A percentile compares a stretch with the other conserved stretches of the same genome.
phyloP scores from a whole-genome alignment of 2,797 vertebrate genomes.

The Crotalus adamanteus region DNA sequence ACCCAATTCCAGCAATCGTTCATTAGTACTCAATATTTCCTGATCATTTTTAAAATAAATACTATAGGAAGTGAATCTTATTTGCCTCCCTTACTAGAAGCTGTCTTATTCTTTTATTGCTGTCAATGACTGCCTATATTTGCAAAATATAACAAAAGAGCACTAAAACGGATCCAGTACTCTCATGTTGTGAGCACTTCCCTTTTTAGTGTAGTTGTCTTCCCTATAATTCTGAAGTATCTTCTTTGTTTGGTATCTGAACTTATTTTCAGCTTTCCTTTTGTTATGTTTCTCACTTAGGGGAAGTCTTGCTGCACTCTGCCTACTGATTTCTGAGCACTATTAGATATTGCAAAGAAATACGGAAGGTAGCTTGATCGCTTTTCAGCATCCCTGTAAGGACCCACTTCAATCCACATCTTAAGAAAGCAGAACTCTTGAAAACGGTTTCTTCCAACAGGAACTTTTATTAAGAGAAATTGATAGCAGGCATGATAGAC shows the following conservation, averaged over 20 bases:
- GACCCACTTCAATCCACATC: too few relatives aligned
- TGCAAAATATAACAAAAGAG: neutral
- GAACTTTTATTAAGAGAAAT: too few relatives aligned
- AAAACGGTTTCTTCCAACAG: too few relatives aligned
- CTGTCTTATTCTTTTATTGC: neutral
- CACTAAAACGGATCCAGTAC: neutral
- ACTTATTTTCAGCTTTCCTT: neutral
- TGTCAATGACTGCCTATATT: neutral
- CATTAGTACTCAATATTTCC: neutral
- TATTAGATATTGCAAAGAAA: too few relatives aligned
- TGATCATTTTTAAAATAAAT: neutral
- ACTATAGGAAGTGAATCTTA: neutral
- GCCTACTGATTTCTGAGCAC: neutral
- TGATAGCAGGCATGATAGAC: too few relatives aligned
- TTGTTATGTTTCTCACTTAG: neutral
- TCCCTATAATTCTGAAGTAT: neutral
- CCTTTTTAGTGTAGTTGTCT: neutral
- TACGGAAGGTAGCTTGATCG: too few relatives aligned
- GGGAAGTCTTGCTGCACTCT: neutral
- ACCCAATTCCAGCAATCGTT: too few relatives aligned
- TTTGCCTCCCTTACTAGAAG: neutral
- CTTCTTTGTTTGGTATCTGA: neutral
- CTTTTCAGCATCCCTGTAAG: too few relatives aligned
- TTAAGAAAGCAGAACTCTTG: too few relatives aligned
- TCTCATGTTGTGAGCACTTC: neutral